Base-by-base conservation (phyloP, 2,797 vertebrate species). In the Gobionotothen gibberifrons region DNA sequence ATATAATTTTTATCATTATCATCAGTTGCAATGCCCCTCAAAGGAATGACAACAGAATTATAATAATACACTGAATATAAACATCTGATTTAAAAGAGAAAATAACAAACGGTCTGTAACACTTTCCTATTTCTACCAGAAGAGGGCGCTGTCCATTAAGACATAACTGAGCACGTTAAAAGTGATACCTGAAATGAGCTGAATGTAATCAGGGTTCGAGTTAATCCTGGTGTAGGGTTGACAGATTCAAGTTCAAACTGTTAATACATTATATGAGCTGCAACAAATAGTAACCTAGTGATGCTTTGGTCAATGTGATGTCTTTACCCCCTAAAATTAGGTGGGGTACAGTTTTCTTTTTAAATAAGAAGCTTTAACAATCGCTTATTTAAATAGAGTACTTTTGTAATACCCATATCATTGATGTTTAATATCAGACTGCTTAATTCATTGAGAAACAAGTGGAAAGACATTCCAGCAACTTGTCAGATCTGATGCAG, bases 81-180 rank as follows among this genome's bases (percentile, higher is more conserved):
- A 36, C 6, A 36, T 36, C 32, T 36, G 8, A 36, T 36, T 36
- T 36, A 36, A 36, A 36, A 36, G 32, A 36, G 10, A 40, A 43
- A 42, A 47, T 13, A 3, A 9, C 14, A 53, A 22, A 29, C 3
- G 16, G 29, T 19, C 36, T 63, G 26, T 46, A 46, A 29, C 52
- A 70, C 48, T 80, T 44, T 54, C 63, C 7, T 14, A 9, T 40
- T 71, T 78, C 65, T 7, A 56, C 92, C 94, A 93, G 82, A 80
- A 91, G 94, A 89, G 86, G 93, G 93, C 1, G 88, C 87, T 87
- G 42, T 90, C 67, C 69, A 74, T 86, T 87, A 83, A 82, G 43
- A 44, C 26, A 76, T 66, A 4, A 40, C 9, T 26, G 5, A 55
- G n/a, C 29, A n/a, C 13, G 47, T 63, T 51, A 42, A 21, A 68